phyloP scores from a whole-genome alignment of 2,888 invertebrate genomes.

The Andrena trimmerana region DNA sequence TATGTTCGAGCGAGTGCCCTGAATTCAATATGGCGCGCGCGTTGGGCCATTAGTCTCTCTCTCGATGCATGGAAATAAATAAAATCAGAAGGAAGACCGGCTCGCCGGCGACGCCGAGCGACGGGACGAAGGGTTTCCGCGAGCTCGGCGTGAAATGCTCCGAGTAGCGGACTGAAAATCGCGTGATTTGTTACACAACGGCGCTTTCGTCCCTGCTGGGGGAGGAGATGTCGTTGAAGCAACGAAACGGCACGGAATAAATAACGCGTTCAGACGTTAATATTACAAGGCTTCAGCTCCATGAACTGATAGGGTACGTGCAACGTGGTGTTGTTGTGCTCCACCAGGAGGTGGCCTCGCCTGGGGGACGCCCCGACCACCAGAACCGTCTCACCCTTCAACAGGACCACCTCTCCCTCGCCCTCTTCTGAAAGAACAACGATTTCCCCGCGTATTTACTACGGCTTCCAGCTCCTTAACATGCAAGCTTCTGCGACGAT shows the following conservation, averaged over 20 bases:
- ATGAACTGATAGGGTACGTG: conserved; percentile 94
- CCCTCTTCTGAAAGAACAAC: conserved; percentile 81
- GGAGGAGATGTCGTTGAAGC: background rate
- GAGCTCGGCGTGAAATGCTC: too few relatives aligned
- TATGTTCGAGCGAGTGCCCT: too few relatives aligned
- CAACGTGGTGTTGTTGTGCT: conserved; percentile 90
- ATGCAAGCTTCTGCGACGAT: too few relatives aligned
- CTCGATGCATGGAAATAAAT: too few relatives aligned
- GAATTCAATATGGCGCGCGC: too few relatives aligned
- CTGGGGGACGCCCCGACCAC: conserved; percentile 95
- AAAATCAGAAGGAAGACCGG: too few relatives aligned
- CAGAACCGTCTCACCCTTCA: conserved; percentile 94
- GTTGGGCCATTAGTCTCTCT: too few relatives aligned
- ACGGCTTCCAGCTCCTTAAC: background rate
- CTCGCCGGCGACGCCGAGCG: too few relatives aligned
- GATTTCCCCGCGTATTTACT: conserved; percentile 9
- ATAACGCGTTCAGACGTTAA: conserved; percentile 80
- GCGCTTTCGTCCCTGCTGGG: background rate
- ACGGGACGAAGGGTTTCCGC: too few relatives aligned
- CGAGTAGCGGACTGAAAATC: too few relatives aligned
- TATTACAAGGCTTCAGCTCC: conserved; percentile 88
- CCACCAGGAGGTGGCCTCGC: conserved; percentile 95
- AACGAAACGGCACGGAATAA: conserved; percentile 46
- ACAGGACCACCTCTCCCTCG: conserved; percentile 88
- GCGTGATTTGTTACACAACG: background rate